These are phyloP conservation scores for Cantharis nigra DNA, from an alignment of 2,888 invertebrate genomes.

Conservation along the genomic window DNA sequence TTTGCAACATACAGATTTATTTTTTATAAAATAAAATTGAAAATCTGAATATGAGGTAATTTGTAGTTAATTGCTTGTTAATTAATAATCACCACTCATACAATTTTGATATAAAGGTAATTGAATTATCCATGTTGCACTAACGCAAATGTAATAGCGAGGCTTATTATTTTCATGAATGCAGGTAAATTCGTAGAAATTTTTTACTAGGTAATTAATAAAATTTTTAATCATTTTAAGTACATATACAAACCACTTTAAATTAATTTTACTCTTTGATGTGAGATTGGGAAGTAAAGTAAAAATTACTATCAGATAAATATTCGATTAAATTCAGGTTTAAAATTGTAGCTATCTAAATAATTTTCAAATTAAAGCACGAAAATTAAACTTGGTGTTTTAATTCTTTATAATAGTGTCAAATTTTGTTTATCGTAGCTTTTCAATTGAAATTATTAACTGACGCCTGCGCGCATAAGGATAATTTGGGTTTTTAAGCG, in stretches of 20 bases:
- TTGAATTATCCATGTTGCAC: background rate
- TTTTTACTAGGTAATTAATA: background rate
- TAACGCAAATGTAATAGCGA: background rate
- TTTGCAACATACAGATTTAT: no score
- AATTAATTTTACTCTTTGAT: background rate
- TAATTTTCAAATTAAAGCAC: background rate
- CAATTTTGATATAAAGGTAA: background rate
- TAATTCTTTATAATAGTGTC: background rate
- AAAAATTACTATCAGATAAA: background rate
- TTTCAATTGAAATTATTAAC: constrained; percentile 2
- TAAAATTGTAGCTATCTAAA: background rate
- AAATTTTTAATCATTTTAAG: background rate
- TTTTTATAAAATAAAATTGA: no score
- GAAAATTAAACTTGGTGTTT: background rate
- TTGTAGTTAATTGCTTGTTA: background rate
- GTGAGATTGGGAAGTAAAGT: background rate
- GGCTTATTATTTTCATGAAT: background rate
- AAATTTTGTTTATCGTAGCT: constrained; percentile 1
- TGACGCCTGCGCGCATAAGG: constrained; percentile 28
- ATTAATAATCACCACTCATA: background rate
- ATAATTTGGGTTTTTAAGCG: constrained; percentile 36
- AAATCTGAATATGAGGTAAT: background rate
- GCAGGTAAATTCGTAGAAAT: no score
- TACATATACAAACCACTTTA: background rate
- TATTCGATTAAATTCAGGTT: background rate